Evolutionary conservation across 30 jellyfish, hydroid and myxozoan species (phyloP).

Genomic region (Hydra vulgaris): DNA sequence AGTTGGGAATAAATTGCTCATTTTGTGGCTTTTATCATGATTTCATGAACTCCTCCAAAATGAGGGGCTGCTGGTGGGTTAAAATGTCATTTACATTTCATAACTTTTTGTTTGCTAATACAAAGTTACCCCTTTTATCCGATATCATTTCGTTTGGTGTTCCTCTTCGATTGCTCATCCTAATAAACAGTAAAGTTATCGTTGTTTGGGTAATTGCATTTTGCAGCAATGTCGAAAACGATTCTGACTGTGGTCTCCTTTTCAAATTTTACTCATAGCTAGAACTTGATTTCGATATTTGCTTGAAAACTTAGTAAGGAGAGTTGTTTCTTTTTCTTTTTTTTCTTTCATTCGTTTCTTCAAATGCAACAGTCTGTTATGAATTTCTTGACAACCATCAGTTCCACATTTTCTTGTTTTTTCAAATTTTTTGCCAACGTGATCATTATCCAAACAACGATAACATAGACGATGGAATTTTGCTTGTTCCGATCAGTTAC

Average conservation of each 20-base stretch:
- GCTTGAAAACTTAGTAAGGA: background rate
- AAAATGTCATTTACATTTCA: background rate
- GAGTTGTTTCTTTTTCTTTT: background rate
- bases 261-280: too few species aligned
- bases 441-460: too few species aligned
- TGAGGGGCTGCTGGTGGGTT: constrained; percentile 2
- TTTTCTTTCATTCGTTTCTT: background rate
- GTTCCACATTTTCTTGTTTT: too few species aligned
- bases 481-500: background rate
- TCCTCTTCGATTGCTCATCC: background rate
- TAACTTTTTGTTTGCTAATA: background rate
- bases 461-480: background rate
- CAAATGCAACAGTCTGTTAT: too few species aligned
- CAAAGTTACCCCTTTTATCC: background rate
- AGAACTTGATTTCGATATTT: too few species aligned
- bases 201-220: too few species aligned
- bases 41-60: constrained; percentile 6
- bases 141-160: constrained; percentile 1
- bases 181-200: too few species aligned
- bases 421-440: background rate
- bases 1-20: background rate
- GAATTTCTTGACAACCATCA: too few species aligned
- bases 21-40: background rate
- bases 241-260: too few species aligned
- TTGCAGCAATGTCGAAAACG: too few species aligned